Conservation (phyloP, 2,113 vertebrate species). For the Anolis sagrei region DNA sequence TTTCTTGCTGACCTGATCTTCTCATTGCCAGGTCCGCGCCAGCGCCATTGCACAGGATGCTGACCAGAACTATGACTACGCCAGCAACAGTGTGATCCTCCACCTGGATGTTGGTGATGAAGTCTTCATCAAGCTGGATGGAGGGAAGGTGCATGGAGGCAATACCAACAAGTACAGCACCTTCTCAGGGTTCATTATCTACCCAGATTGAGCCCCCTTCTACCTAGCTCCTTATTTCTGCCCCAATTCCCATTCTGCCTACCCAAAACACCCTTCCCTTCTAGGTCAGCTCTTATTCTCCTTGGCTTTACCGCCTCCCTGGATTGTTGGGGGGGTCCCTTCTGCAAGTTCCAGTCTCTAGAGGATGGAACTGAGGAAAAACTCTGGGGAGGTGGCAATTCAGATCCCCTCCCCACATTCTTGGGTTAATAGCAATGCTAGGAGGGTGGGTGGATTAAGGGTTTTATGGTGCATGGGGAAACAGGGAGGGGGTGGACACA, state of each 20-base stretch:
- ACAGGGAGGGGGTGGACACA: conserved; percentile 29
- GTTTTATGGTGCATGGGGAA: conserved; percentile 31
- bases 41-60: conserved; percentile 85
- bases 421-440: not conserved
- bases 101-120: conserved; percentile 93
- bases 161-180: conserved; percentile 97
- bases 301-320: conserved; percentile 36
- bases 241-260: not conserved
- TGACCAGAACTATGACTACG: conserved; percentile 93
- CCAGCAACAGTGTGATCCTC: conserved; percentile 92
- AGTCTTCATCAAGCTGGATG: conserved; percentile 91
- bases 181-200: conserved; percentile 94
- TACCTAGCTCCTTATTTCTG: not conserved
- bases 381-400: not conserved
- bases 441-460: conserved; percentile 10
- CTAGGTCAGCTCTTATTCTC: conserved; percentile 26
- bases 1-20: not conserved
- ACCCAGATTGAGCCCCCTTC: conserved; percentile 68
- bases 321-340: conserved; percentile 8
- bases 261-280: conserved; percentile 9
- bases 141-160: conserved; percentile 91
- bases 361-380: not conserved
- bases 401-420: not conserved
- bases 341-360: not conserved
- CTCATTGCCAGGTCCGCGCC: conserved; percentile 82